Percentiles rank a stretch among this genome's conserved stretches.
These are phyloP conservation scores for Lates calcarifer DNA, from an alignment of 2,113 vertebrate genomes.

Conservation along the genomic window DNA sequence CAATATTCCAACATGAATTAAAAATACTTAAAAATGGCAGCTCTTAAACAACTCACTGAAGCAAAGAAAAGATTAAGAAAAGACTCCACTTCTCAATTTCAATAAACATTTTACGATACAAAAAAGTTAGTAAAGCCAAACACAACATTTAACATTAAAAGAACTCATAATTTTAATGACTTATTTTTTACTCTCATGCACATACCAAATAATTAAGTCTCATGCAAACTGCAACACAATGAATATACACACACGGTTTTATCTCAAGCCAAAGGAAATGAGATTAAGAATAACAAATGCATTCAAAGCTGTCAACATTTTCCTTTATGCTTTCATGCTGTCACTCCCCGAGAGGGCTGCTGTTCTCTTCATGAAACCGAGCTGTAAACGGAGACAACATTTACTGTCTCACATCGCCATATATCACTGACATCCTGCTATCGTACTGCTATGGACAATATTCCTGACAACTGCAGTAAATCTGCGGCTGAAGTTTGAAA, in stretches of 20 bases:
- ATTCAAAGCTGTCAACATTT: conserved; percentile 4
- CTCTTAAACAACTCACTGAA: not conserved
- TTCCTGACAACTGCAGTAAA: conserved; percentile 62
- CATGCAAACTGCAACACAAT: not conserved
- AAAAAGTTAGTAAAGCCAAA: not conserved
- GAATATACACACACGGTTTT: not conserved
- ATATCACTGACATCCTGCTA: conserved; percentile 48
- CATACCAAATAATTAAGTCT: not conserved
- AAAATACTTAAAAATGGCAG: not conserved
- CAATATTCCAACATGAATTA: not conserved
- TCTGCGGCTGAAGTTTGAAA: conserved; percentile 49
- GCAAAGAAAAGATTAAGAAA: not conserved
- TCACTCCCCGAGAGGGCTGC: conserved; percentile 18
- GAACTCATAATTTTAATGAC: not conserved
- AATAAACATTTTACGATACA: not conserved
- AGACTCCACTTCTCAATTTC: not conserved
- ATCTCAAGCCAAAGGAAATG: not conserved
- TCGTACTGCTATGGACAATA: conserved; percentile 22
- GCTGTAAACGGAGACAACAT: conserved; percentile 62
- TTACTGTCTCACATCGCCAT: conserved; percentile 41
- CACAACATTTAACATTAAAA: not conserved
- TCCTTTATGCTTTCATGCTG: not conserved
- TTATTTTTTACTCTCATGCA: not conserved
- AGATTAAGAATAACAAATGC: conserved; percentile 10
- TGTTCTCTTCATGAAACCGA: conserved; percentile 26